Percentiles rank a stretch among this genome's conserved stretches.
Evolutionary conservation across 1,140 invertebrate species (phyloP).

Genomic region (Coelopa frigida): DNA sequence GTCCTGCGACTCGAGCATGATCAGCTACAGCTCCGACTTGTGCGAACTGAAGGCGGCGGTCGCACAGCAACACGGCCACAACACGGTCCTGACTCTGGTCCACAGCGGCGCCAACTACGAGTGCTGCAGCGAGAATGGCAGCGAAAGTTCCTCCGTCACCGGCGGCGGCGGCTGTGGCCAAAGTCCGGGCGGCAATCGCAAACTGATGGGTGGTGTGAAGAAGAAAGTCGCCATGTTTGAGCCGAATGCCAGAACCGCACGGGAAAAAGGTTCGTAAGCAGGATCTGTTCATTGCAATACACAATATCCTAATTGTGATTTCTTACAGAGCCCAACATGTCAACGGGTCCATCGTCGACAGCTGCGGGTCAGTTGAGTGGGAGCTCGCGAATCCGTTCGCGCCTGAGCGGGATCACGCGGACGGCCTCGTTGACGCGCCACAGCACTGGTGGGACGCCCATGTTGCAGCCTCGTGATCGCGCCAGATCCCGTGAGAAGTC

Average conservation of each 20-base stretch:
- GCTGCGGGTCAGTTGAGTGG: too few relatives aligned
- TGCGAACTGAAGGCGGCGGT: conserved; percentile 47
- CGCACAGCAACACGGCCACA: conserved; percentile 17
- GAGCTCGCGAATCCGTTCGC: too few relatives aligned
- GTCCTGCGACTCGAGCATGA: conserved; percentile 67
- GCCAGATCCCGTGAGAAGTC: conserved; percentile 51
- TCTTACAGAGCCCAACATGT: too few relatives aligned
- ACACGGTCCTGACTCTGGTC: conserved; percentile 19
- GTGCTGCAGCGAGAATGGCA: conserved; percentile 61
- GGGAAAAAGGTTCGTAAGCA: conserved; percentile 6
- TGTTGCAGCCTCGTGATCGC: conserved; percentile 47
- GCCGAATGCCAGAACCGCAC: conserved; percentile 11
- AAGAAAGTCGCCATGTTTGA: conserved; percentile 42
- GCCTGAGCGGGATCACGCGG: conserved; percentile 40
- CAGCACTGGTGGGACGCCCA: conserved; percentile 46
- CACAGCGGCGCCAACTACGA: conserved; percentile 43
- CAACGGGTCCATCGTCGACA: too few relatives aligned
- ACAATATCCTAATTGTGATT: too few relatives aligned
- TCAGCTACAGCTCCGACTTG: conserved; percentile 64
- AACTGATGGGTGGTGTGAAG: conserved; percentile 26
- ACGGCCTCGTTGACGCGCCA: conserved; percentile 51
- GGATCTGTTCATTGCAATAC: too few relatives aligned
- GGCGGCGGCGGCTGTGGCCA: conserved; percentile 38
- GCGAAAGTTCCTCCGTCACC: conserved; percentile 64
- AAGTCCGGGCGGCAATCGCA: not conserved